Evolutionary conservation across 2,113 vertebrate genomes (phyloP).

Genomic region (Lycocorax pyrrhopterus): DNA sequence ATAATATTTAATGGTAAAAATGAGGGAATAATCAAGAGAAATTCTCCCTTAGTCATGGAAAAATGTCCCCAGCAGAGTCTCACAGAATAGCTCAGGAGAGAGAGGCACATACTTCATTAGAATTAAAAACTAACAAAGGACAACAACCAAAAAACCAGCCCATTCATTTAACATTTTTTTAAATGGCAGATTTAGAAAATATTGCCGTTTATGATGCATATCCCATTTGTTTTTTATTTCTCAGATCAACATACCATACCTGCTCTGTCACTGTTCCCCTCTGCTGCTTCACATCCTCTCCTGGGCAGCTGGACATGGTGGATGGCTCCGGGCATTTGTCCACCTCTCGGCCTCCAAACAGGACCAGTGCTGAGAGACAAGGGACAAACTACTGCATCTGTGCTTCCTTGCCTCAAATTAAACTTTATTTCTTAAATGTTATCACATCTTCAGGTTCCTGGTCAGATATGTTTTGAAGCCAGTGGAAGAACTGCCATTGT

Average conservation of each 20-base stretch:
- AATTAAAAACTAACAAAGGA: neutral
- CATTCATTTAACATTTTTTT: accelerated
- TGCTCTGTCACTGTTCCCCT: neutral
- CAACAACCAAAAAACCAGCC: neutral
- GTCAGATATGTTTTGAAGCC: neutral
- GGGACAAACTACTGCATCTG: neutral
- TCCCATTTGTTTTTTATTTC: neutral
- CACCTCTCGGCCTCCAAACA: neutral
- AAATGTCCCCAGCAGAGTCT: neutral
- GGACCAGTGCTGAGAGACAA: neutral
- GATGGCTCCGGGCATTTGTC: neutral
- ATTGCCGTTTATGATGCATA: neutral
- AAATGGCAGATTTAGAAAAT: neutral
- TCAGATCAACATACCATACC: neutral
- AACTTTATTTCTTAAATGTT: neutral
- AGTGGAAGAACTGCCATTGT: neutral
- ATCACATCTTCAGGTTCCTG: neutral
- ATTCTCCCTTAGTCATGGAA: neutral
- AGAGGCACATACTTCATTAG: neutral
- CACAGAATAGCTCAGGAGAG: neutral
- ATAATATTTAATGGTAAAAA: neutral
- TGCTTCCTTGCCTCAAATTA: neutral
- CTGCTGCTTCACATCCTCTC: neutral
- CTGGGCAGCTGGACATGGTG: accelerated
- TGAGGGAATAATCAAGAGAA: neutral